Base-by-base conservation (phyloP, 2,797 vertebrate genomes). In the Aselliscus stoliczkanus region DNA sequence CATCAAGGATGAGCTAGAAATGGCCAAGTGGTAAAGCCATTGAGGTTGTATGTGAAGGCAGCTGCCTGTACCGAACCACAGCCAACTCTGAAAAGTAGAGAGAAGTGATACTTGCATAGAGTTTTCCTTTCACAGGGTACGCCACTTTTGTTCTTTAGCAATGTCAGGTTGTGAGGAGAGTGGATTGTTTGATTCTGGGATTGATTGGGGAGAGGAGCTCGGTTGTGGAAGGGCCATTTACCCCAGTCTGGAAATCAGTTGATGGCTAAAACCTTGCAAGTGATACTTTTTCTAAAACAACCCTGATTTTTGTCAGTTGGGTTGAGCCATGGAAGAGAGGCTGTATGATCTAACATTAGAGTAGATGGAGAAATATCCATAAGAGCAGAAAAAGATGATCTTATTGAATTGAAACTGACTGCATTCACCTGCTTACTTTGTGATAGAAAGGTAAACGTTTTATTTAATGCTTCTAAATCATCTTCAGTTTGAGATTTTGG, bases 81-180 rank as follows among this genome's bases (percentile, higher is more conserved):
- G 88, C 37, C 42, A 92, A 12, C 64, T 96, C 89, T 92, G 87
- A 92, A 89, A 93, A 92, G 72, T 81, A 96, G 52, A 94, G 88
- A 95, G 86, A 97, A 95, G 79, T 91, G 95, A 94, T 87, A 95
- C 75, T 96, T 96, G 72, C 58, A 4, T 72, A 75, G 80, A 90
- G 77, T 88, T 82, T 90, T 81, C 52, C 92, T 92, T 85, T 44
- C 20, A 88, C 56, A 88, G n/a, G 47, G 15, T 42, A 0, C 93
- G 58, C 39, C 69, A 88, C 39, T 42, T 81, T 92, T 88, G 42
- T 94, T 88, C 62, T 92, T 88, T 81, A 81, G 44, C 85, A 60
- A 69, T 70, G 39, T 83, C 52, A 90, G 34, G 20, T 60, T 86
- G 39, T 96, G 67, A 67, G 70, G 50, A 90, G 60, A 84, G 34